A percentile compares a stretch with the other conserved stretches of the same genome.
Evolutionary conservation across 1,140 invertebrate species (phyloP).

Genomic region (Radopholus similis): DNA sequence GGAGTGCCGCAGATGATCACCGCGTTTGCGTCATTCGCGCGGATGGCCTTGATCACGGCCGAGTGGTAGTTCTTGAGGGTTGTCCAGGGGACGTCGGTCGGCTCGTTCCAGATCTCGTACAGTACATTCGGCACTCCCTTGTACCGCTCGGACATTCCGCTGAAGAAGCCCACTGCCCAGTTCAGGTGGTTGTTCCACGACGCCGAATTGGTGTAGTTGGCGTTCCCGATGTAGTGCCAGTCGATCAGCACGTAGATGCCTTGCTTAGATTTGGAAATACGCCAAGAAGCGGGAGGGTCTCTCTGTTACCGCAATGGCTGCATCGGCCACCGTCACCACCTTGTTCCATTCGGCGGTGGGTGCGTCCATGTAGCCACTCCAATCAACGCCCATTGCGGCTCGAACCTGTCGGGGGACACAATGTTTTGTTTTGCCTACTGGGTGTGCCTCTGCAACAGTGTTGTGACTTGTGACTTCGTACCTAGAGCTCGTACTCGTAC

Average conservation of each 20-base stretch:
- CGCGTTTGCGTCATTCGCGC: not conserved
- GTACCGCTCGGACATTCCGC: slow-evolving; percentile 1
- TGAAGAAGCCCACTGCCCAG: not conserved
- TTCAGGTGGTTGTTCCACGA: too few species aligned
- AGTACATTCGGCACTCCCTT: not conserved
- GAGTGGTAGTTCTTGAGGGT: not conserved
- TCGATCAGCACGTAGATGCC: not conserved
- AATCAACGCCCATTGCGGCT: slow-evolving; percentile 1
- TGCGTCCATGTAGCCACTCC: not conserved
- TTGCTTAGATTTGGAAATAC: too few species aligned
- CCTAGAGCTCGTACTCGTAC: too few species aligned
- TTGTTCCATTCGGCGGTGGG: not conserved
- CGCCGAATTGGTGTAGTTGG: not conserved
- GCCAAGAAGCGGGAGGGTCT: too few species aligned
- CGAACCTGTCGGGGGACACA: too few species aligned
- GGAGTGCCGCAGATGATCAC: slow-evolving; percentile 12
- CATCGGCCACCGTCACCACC: not conserved
- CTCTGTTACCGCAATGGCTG: not conserved
- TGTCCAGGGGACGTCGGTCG: not conserved
- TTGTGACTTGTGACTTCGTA: too few species aligned
- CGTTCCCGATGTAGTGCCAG: not conserved
- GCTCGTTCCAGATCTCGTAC: slow-evolving; percentile 7
- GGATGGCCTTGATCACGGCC: not conserved
- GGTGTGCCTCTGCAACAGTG: too few species aligned
- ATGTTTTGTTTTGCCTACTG: too few species aligned